Evolutionary conservation across 30 jellyfish, hydroid and myxozoan genomes (phyloP).

Genomic region (Hydractinia echinata): DNA sequence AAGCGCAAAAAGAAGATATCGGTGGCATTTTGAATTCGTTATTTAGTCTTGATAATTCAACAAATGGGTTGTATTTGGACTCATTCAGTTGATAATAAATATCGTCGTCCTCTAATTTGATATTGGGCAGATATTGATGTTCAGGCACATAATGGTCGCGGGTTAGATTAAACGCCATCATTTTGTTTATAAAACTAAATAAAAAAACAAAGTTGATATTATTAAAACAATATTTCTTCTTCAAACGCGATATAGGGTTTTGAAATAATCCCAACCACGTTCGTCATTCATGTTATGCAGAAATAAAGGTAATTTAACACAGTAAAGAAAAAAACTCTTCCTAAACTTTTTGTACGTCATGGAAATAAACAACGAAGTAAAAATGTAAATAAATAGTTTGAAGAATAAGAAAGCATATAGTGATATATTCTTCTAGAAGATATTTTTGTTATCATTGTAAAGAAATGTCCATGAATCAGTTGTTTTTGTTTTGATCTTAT

Average conservation of each 20-base stretch:
- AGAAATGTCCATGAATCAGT: too few species aligned
- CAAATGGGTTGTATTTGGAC: not conserved
- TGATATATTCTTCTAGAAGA: too few species aligned
- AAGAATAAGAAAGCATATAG: too few species aligned
- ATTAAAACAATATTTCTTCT: not conserved
- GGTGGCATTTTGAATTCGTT: slow-evolving; percentile 11
- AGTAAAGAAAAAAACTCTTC: not conserved
- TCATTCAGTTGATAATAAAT: not conserved
- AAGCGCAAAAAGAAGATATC: slow-evolving; percentile 12
- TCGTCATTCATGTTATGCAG: too few species aligned
- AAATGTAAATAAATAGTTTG: not conserved
- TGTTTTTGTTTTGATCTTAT: too few species aligned
- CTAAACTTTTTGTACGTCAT: not conserved
- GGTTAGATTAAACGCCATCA: not conserved
- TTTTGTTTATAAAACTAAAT: not conserved
- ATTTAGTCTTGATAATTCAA: not conserved
- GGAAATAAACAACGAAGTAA: not conserved
- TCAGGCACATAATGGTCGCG: not conserved
- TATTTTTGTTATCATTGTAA: too few species aligned
- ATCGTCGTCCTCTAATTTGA: not conserved
- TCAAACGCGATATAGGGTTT: not conserved
- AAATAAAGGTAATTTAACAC: not conserved
- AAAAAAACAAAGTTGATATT: not conserved
- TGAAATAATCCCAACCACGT: not conserved
- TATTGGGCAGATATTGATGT: not conserved